Base-by-base conservation (phyloP, 1,140 invertebrate genomes). In the Zelostemma sp. region DNA sequence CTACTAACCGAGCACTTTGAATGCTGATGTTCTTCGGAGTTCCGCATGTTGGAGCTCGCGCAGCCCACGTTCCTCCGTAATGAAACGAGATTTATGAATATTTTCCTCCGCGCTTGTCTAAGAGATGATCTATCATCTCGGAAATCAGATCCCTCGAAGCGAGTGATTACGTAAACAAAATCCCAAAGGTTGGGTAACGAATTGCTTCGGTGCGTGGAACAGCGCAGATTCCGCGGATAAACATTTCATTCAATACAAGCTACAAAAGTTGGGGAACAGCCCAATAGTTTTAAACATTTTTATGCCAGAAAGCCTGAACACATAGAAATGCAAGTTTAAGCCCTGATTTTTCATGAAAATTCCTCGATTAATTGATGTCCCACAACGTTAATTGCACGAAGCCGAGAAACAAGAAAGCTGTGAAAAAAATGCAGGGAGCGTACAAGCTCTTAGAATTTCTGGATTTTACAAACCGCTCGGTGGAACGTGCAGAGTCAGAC, bases 11-110 rank as follows among this genome's bases (percentile, higher is more conserved):
- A 80, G 78, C 72, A 84, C 84, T 86, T 86, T 86, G 84, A 85
- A 86, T 86, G 83, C 81, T 83, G 82, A 83, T 83, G 79, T 75
- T 79, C 80, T 66, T 74, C 73, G 73, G 60, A 78, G 72, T 75
- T 76, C 67, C 59, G 55, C 66, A 66, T 74, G 72, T 68, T 8
- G 21, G 21, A 55, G 65, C 54, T 65, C 47, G 35, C 55, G 35
- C 68, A 66, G 60, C 65, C 77, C 77, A 75, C 77, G 72, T 71
- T 80, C 46, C 48, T 11, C 62, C 74, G 76, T 81, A 77, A 78
- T 78, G 79, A 77, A 80, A 76, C 50, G 64, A 72, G 74, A 83
- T 80, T 83, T 83, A 82, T 78, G 71, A 73, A 76, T 76, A 79
- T 78, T 77, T 68, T 59, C 63, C 58, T 57, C 61, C 71, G 53